These are phyloP conservation scores for Chaetura pelagica DNA, from an alignment of 2,113 vertebrate genomes.

Conservation along the genomic window DNA sequence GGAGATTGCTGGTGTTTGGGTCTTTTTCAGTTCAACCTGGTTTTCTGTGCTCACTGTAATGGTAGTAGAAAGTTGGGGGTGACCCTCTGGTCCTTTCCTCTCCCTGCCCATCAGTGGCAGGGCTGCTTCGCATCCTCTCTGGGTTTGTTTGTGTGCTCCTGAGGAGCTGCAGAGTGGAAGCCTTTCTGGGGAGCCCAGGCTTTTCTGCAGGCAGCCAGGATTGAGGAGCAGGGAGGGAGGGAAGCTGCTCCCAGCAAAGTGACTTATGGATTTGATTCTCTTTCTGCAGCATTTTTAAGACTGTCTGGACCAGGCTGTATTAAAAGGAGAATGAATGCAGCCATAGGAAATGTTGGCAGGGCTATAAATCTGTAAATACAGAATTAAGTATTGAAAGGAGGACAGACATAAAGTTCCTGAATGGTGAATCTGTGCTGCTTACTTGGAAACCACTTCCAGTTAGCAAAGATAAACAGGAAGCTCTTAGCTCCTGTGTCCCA, in stretches of 20 bases:
- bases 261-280: not conserved
- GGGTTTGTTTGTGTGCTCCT: not conserved
- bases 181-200: not conserved
- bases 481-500: constrained; percentile 3
- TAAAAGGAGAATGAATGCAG: not conserved
- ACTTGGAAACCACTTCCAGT: constrained; percentile 19
- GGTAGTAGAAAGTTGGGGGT: not conserved
- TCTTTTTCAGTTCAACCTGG: not conserved
- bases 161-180: not conserved
- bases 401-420: not conserved
- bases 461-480: constrained; percentile 66
- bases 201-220: not conserved
- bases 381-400: not conserved
- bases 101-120: not conserved
- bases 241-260: not conserved
- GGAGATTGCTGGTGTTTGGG: not conserved
- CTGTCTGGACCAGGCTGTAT: not conserved
- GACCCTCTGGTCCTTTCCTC: not conserved
- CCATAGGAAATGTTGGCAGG: not conserved
- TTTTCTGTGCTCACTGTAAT: not conserved
- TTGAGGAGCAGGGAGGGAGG: not conserved
- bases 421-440: not conserved
- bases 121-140: not conserved
- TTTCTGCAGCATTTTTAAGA: not conserved
- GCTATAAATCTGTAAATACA: fast-evolving